Percentiles rank a stretch among this genome's conserved stretches.
Conservation (phyloP, 2,797 vertebrate species). For the Sebastes variabilis region DNA sequence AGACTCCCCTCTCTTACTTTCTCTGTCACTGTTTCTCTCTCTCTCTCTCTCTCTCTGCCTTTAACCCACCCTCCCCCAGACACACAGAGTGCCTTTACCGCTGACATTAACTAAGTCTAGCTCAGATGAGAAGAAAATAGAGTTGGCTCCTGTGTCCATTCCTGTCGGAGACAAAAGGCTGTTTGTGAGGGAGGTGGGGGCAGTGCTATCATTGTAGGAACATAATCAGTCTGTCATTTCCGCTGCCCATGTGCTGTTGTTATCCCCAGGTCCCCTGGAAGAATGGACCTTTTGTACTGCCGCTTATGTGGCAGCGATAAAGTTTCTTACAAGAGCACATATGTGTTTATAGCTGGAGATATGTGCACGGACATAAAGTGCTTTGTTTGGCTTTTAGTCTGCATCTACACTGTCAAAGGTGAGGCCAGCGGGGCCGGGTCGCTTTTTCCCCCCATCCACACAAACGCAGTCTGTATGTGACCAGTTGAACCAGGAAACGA, state of each 20-base stretch:
- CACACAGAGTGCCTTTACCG: constrained; percentile 47
- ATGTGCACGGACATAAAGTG: constrained; percentile 90
- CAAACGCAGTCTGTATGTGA: constrained; percentile 68
- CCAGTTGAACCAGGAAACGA: constrained; percentile 74
- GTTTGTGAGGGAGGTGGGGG: constrained; percentile 89
- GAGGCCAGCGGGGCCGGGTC: constrained; percentile 51
- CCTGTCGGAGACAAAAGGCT: constrained; percentile 87
- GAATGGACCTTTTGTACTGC: constrained; percentile 92
- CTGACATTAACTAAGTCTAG: constrained; percentile 65
- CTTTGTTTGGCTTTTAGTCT: constrained; percentile 85
- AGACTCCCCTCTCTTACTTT: constrained; percentile 47
- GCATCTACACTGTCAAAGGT: constrained; percentile 80
- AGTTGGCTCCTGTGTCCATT: constrained; percentile 73
- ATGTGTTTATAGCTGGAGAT: constrained; percentile 82
- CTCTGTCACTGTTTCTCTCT: background rate
- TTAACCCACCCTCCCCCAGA: background rate
- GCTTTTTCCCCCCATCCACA: constrained; percentile 58
- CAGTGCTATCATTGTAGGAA: constrained; percentile 95
- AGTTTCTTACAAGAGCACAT: constrained; percentile 88
- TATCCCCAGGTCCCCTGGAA: constrained; percentile 87
- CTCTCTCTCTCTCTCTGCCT: background rate
- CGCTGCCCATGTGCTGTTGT: constrained; percentile 89
- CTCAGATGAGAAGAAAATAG: constrained; percentile 68
- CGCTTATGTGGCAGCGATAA: constrained; percentile 91
- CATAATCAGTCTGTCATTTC: constrained; percentile 97